phyloP scores from a whole-genome alignment of 2,888 invertebrate species.

The Pteria penguin region DNA sequence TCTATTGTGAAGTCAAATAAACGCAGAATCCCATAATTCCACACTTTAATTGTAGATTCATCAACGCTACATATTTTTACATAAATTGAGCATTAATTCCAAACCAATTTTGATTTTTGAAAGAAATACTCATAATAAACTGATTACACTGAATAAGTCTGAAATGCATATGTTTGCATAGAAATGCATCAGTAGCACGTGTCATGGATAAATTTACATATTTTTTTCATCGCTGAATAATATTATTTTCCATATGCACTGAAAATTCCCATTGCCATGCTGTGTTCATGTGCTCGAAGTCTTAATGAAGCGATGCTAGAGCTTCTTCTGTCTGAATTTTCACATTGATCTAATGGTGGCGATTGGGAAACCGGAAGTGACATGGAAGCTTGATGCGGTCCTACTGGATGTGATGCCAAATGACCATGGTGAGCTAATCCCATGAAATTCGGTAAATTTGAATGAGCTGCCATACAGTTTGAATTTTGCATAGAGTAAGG shows the following conservation, averaged over 20 bases:
- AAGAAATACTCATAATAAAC: too few relatives aligned
- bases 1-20: too few relatives aligned
- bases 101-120: too few relatives aligned
- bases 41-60: too few relatives aligned
- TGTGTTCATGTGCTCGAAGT: constrained; percentile 77
- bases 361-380: constrained; percentile 55
- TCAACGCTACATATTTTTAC: not conserved
- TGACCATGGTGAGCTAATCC: constrained; percentile 67
- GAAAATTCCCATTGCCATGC: constrained; percentile 71
- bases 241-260: constrained; percentile 67
- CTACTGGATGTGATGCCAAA: constrained; percentile 52
- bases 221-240: not conserved
- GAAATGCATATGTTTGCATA: too few relatives aligned
- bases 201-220: too few relatives aligned
- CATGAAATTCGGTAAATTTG: constrained; percentile 74
- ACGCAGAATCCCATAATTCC: too few relatives aligned
- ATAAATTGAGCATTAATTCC: too few relatives aligned
- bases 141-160: too few relatives aligned
- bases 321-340: constrained; percentile 71
- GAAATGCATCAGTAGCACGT: too few relatives aligned
- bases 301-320: constrained; percentile 76
- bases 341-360: constrained; percentile 57
- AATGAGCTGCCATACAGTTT: constrained; percentile 73
- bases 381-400: constrained; percentile 41
- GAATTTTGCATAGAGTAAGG: constrained; percentile 62